Evolutionary conservation across 2,888 invertebrate species (phyloP).

Genomic region (Frankliniella intonsa): DNA sequence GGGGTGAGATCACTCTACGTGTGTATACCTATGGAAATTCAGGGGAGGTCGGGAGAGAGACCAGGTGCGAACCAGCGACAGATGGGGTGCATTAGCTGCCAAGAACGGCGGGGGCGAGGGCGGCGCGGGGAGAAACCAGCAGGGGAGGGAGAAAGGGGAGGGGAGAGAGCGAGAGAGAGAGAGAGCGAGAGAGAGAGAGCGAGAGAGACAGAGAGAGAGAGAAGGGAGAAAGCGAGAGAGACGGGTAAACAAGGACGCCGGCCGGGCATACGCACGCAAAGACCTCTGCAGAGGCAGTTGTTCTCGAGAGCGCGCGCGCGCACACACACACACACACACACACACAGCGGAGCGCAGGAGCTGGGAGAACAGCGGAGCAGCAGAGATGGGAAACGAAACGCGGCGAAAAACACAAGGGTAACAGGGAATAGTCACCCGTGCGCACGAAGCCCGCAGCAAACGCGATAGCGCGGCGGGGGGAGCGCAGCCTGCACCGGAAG

Average conservation of each 20-base stretch:
- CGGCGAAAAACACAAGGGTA: too few species aligned
- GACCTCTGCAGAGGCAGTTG: too few species aligned
- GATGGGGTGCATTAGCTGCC: constrained; percentile 22
- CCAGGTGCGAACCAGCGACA: constrained; percentile 25
- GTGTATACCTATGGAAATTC: constrained; percentile 26
- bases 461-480: too few species aligned
- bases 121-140: not conserved
- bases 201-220: not conserved
- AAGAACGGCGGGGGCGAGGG: not conserved
- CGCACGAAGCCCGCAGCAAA: too few species aligned
- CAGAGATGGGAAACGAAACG: not conserved
- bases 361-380: not conserved
- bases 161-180: not conserved
- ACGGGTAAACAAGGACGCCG: not conserved
- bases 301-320: too few species aligned
- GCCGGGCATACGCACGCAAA: too few species aligned
- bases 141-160: not conserved
- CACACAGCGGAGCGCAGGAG: too few species aligned
- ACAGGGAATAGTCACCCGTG: too few species aligned
- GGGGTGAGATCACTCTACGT: constrained; percentile 13
- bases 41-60: not conserved
- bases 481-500: too few species aligned
- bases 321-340: too few species aligned
- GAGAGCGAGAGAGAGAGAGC: not conserved
- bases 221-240: not conserved